These are phyloP conservation scores for Perodicticus potto DNA, from an alignment of 2,797 vertebrate species.

Conservation along the genomic window DNA sequence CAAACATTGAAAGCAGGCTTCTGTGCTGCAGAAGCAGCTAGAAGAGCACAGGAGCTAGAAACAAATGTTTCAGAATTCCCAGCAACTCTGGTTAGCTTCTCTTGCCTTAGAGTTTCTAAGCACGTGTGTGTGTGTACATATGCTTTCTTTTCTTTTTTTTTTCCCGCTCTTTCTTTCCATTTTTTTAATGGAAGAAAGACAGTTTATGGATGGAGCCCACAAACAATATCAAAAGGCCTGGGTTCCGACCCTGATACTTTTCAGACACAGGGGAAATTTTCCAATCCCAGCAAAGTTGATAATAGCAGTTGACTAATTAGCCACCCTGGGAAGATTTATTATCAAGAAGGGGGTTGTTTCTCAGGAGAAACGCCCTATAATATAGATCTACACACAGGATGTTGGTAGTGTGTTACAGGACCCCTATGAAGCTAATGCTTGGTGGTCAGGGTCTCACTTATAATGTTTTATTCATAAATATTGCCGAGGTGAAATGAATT, in stretches of 20 bases:
- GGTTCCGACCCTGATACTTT: conserved; percentile 15
- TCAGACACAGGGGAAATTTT: conserved; percentile 1
- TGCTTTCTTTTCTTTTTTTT: too few relatives aligned
- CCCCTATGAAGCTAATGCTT: not conserved
- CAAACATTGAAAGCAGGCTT: conserved; percentile 12
- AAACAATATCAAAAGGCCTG: not conserved
- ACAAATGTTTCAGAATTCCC: conserved; percentile 15
- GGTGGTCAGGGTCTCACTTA: conserved; percentile 25
- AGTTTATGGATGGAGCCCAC: not conserved
- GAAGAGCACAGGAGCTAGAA: not conserved
- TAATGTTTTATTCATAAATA: conserved; percentile 64
- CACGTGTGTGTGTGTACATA: accelerated
- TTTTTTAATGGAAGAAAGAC: not conserved
- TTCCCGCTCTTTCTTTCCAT: not conserved
- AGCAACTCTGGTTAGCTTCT: not conserved
- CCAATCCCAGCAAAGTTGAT: not conserved
- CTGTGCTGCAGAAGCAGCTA: not conserved
- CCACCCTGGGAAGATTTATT: not conserved
- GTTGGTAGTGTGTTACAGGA: not conserved
- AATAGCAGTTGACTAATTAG: not conserved
- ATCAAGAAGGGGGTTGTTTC: not conserved
- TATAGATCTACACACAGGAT: not conserved
- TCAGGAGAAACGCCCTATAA: not conserved
- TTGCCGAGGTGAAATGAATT: conserved; percentile 63
- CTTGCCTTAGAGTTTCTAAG: not conserved